phyloP scores from a whole-genome alignment of 2,888 invertebrate genomes.

The Hofmannophila pseudospretella region DNA sequence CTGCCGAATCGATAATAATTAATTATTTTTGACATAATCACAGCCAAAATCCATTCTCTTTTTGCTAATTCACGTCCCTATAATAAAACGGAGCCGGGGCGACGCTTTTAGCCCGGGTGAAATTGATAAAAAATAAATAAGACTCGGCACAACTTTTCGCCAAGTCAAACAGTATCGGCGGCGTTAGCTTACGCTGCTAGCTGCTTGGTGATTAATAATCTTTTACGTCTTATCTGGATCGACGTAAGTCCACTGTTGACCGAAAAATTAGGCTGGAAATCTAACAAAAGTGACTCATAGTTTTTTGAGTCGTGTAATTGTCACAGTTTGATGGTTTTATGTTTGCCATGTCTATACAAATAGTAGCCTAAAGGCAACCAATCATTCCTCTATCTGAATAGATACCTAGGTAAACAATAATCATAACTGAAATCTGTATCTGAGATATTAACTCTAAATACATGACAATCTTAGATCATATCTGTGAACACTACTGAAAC shows the following conservation, averaged over 20 bases:
- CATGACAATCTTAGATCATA: constrained; percentile 4
- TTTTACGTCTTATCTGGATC: constrained; percentile 24
- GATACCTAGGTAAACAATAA: no score
- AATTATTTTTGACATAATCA: constrained; percentile 86
- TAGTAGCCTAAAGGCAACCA: no score
- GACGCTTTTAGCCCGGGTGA: constrained; percentile 68
- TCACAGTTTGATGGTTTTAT: no score
- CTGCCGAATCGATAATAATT: constrained; percentile 81
- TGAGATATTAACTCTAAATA: no score
- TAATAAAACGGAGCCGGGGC: constrained; percentile 72
- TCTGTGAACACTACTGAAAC: constrained; percentile 5
- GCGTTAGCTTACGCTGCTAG: constrained; percentile 45
- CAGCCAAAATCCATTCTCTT: constrained; percentile 81
- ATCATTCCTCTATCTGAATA: no score
- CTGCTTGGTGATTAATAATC: constrained; percentile 58
- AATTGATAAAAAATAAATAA: constrained; percentile 77
- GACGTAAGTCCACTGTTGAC: background rate
- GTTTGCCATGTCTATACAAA: no score
- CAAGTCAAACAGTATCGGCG: constrained; percentile 68
- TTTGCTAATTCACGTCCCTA: constrained; percentile 83
- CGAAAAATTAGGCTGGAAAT: background rate
- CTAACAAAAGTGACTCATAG: background rate
- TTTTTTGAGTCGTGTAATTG: no score
- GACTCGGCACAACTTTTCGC: constrained; percentile 56
- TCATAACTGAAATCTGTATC: no score